phyloP scores from a whole-genome alignment of 1,140 invertebrate species.

The Lerema accius region DNA sequence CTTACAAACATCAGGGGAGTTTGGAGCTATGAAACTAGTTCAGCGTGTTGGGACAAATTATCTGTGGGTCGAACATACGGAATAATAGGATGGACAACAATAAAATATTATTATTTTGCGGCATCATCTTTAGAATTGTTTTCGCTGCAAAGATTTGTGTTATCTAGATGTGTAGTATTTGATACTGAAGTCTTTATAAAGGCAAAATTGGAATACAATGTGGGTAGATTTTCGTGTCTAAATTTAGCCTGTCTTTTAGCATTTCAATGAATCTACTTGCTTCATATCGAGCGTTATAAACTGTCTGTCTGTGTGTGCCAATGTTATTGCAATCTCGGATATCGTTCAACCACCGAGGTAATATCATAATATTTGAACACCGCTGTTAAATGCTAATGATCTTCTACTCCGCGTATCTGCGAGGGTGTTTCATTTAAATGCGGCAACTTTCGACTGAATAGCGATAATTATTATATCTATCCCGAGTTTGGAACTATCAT shows the following conservation, averaged over 20 bases:
- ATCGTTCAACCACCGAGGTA: slow-evolving; percentile 23
- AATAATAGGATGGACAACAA: background rate
- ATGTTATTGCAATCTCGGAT: slow-evolving; percentile 18
- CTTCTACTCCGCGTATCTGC: slow-evolving; percentile 9
- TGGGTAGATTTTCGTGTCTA: no score
- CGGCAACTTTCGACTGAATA: slow-evolving; percentile 8
- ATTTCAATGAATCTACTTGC: no score
- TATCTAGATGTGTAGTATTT: no score
- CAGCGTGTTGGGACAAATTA: slow-evolving; percentile 10
- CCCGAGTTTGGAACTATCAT: background rate
- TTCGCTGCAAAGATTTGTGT: no score
- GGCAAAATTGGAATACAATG: no score
- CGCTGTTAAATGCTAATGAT: slow-evolving; percentile 30
- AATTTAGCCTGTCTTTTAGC: no score
- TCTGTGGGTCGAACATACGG: background rate
- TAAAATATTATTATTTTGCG: no score
- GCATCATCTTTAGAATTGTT: no score
- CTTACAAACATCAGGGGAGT: background rate
- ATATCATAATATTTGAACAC: slow-evolving; percentile 34
- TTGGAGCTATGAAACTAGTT: background rate
- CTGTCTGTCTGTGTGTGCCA: background rate
- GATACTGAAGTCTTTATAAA: no score
- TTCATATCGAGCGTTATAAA: background rate
- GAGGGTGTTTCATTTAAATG: slow-evolving; percentile 21
- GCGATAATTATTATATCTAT: slow-evolving; percentile 10